A percentile compares a stretch with the other conserved stretches of the same genome.
Conservation (phyloP, 1,140 invertebrate species). For the Drosophila serrata region DNA sequence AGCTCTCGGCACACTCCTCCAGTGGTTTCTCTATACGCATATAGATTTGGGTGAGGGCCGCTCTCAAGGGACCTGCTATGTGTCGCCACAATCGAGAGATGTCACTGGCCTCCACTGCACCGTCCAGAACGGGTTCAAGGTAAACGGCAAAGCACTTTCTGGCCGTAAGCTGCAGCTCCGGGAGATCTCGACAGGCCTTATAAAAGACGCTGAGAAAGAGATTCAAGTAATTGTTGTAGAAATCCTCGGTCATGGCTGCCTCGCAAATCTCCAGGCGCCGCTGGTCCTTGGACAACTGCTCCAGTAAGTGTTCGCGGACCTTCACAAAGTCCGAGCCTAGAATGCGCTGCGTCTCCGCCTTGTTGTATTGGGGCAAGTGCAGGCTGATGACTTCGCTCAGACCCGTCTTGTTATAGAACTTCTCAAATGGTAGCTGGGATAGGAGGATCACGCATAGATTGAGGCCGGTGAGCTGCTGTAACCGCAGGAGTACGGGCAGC, state of each 20-base stretch:
- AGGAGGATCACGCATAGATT: conserved; percentile 92
- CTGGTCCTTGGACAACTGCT: conserved; percentile 19
- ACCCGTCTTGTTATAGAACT: conserved; percentile 90
- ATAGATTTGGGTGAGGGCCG: conserved; percentile 92
- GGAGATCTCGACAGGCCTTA: conserved; percentile 92
- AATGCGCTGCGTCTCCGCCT: conserved; percentile 91
- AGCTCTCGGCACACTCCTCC: conserved; percentile 11
- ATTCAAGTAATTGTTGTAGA: conserved; percentile 92
- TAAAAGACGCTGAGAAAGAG: conserved; percentile 93
- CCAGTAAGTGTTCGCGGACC: conserved; percentile 23
- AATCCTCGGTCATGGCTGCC: conserved; percentile 85
- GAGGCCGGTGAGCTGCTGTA: conserved; percentile 90
- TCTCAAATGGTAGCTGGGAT: conserved; percentile 92
- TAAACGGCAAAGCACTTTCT: conserved; percentile 90
- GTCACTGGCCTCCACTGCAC: conserved; percentile 87
- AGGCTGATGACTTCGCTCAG: conserved; percentile 91
- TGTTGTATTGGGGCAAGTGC: conserved; percentile 93
- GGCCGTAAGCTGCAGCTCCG: conserved; percentile 91
- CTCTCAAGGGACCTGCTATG: conserved; percentile 90
- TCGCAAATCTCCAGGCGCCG: conserved; percentile 45
- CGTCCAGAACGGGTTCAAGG: conserved; percentile 90
- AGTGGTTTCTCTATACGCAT: conserved; percentile 87
- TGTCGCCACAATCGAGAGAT: conserved; percentile 91
- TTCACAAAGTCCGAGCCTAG: conserved; percentile 86
- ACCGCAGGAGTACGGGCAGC: conserved; percentile 89